phyloP scores from a whole-genome alignment of 2,797 vertebrate genomes.

The Poeciliopsis presidionis region DNA sequence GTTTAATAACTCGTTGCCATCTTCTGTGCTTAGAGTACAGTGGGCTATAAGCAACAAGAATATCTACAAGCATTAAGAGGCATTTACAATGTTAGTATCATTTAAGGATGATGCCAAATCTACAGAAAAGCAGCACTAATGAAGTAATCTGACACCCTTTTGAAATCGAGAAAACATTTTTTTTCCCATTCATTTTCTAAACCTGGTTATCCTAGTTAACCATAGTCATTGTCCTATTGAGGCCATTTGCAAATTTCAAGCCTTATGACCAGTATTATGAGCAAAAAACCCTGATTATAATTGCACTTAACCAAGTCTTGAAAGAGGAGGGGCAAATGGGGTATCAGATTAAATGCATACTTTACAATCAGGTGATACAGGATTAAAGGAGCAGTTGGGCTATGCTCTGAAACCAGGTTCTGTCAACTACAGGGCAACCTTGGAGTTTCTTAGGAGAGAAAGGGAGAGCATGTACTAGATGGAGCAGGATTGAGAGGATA shows the following conservation, averaged over 20 bases:
- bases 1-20: slow-evolving; percentile 41
- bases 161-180: slow-evolving; percentile 8
- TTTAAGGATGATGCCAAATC: slow-evolving; percentile 36
- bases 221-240: not conserved
- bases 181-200: not conserved
- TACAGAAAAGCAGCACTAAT: slow-evolving; percentile 33
- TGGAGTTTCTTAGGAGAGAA: slow-evolving; percentile 39
- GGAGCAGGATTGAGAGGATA: slow-evolving; percentile 41
- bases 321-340: slow-evolving; percentile 36
- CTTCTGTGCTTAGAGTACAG: slow-evolving; percentile 52
- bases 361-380: slow-evolving; percentile 29
- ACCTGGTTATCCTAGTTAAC: not conserved
- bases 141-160: slow-evolving; percentile 57
- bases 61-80: slow-evolving; percentile 43
- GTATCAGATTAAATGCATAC: slow-evolving; percentile 56
- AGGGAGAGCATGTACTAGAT: slow-evolving; percentile 38
- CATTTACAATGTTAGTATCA: slow-evolving; percentile 51
- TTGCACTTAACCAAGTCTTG: not conserved
- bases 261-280: slow-evolving; percentile 67
- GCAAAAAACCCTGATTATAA: slow-evolving; percentile 1
- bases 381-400: slow-evolving; percentile 28
- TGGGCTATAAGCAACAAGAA: slow-evolving; percentile 25
- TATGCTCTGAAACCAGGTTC: slow-evolving; percentile 34
- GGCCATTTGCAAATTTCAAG: slow-evolving; percentile 48
- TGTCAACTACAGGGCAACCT: slow-evolving; percentile 50